Conservation (phyloP, 2,113 vertebrate genomes). For the Orycteropus afer region DNA sequence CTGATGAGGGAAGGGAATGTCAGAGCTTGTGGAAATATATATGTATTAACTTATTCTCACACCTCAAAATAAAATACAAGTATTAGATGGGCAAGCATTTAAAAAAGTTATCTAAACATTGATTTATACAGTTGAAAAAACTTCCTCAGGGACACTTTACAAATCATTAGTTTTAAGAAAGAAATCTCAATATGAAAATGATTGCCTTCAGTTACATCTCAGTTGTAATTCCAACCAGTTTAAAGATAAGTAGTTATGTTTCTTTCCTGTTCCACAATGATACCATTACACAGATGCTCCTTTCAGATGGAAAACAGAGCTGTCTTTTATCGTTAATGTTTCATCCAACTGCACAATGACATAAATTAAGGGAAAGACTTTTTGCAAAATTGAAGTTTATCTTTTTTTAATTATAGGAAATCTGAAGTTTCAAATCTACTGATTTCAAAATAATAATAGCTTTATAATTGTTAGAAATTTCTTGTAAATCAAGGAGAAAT, state of each 20-base stretch:
- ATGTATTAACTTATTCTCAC: background rate
- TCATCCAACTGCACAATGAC: background rate
- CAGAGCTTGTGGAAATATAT: background rate
- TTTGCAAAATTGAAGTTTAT: background rate
- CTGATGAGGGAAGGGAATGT: background rate
- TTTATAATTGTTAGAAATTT: background rate
- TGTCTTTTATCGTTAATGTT: slow-evolving; percentile 10
- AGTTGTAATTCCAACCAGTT: background rate
- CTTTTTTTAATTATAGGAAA: background rate
- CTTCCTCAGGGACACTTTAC: background rate
- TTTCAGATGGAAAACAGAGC: background rate
- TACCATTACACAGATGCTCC: background rate
- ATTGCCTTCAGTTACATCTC: background rate
- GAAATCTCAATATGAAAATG: background rate
- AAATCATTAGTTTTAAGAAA: background rate
- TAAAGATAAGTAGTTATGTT: background rate
- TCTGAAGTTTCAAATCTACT: background rate
- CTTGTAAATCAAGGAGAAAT: background rate
- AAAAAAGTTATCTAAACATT: background rate
- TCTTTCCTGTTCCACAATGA: background rate
- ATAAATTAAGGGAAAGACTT: background rate
- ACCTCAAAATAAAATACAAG: background rate
- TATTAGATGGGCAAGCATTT: background rate
- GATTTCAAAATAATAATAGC: background rate
- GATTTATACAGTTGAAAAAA: background rate